Evolutionary conservation across 2,113 vertebrate genomes (phyloP).

Genomic region (Petrocephalus zakoni): DNA sequence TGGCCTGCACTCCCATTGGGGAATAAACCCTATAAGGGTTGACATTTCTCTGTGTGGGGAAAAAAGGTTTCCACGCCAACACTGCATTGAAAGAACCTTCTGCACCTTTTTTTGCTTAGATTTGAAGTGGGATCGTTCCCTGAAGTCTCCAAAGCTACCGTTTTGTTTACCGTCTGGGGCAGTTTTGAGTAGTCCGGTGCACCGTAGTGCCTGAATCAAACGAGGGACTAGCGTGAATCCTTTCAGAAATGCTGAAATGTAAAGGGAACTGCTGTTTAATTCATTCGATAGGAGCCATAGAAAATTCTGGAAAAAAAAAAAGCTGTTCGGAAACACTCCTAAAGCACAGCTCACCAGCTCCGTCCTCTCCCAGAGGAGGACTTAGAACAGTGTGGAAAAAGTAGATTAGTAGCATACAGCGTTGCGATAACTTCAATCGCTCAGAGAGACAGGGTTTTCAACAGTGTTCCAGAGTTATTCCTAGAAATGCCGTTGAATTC

Average conservation of each 20-base stretch:
- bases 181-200: neutral
- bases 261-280: neutral
- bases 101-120: neutral
- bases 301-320: neutral
- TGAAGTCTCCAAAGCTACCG: neutral
- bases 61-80: slow-evolving; percentile 14
- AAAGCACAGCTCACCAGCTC: neutral
- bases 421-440: neutral
- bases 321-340: neutral
- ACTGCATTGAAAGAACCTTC: neutral
- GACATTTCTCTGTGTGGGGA: neutral
- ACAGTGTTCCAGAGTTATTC: neutral
- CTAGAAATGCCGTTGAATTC: neutral
- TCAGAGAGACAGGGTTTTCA: neutral
- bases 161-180: neutral
- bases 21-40: neutral
- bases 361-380: neutral
- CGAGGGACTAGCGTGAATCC: neutral
- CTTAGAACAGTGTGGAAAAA: neutral
- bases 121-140: neutral
- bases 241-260: neutral
- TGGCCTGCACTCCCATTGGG: neutral
- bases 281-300: neutral
- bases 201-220: neutral
- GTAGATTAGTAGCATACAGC: neutral